Percentiles rank a stretch among this genome's conserved stretches.
phyloP scores from a whole-genome alignment of 2,888 invertebrate species.

The Xestia sexstrigata region DNA sequence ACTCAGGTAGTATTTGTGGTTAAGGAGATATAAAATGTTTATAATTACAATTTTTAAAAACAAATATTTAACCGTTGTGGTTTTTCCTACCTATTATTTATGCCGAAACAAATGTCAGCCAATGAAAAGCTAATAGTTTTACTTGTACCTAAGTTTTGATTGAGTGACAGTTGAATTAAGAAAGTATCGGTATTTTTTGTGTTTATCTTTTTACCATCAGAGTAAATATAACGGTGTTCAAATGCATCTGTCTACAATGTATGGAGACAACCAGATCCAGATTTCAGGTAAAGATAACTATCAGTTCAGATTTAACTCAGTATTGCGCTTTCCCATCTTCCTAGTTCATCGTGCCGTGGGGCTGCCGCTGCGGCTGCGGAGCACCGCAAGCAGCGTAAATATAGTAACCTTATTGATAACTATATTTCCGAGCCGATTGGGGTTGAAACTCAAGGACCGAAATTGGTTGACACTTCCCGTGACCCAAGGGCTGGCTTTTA shows the following conservation, averaged over 20 bases:
- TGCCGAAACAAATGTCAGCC: background rate
- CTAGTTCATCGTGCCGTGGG: too few species aligned
- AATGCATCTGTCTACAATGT: slow-evolving; percentile 27
- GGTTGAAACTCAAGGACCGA: too few species aligned
- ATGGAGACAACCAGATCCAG: background rate
- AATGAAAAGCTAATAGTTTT: background rate
- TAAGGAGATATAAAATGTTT: slow-evolving; percentile 57
- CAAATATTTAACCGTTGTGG: background rate
- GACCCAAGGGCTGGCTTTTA: too few species aligned
- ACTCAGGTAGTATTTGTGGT: slow-evolving; percentile 79
- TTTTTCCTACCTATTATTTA: slow-evolving; percentile 17
- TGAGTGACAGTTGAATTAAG: slow-evolving; percentile 8
- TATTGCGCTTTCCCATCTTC: too few species aligned
- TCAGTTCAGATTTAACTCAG: too few species aligned
- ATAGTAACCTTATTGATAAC: too few species aligned
- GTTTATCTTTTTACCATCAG: background rate
- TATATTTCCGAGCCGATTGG: too few species aligned
- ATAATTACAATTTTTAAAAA: slow-evolving; percentile 18
- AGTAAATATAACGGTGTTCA: slow-evolving; percentile 14
- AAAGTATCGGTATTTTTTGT: slow-evolving; percentile 4
- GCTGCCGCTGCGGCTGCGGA: too few species aligned
- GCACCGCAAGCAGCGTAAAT: too few species aligned
- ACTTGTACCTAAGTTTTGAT: slow-evolving; percentile 4
- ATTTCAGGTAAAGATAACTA: background rate
- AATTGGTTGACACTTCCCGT: too few species aligned